Evolutionary conservation across 1,140 invertebrate genomes (phyloP).

Genomic region (Varroa destructor): DNA sequence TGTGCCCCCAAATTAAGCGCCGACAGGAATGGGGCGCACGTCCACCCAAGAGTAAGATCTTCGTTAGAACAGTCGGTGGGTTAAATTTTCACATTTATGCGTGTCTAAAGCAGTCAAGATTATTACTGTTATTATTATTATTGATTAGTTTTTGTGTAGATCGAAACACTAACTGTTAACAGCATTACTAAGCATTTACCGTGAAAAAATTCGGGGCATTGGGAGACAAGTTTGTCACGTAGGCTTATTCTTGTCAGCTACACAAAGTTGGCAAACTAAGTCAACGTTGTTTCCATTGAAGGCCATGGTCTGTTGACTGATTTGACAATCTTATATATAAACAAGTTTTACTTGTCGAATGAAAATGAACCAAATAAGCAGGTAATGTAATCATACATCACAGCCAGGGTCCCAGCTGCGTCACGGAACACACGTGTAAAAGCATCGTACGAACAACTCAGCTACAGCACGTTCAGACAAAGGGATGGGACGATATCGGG

Average conservation of each 20-base stretch:
- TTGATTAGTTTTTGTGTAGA: background rate
- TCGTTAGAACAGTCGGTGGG: constrained; percentile 1
- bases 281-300: background rate
- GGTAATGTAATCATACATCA: constrained; percentile 32
- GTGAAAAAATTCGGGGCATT: too few species aligned
- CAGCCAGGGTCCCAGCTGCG: constrained; percentile 30
- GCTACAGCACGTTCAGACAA: constrained; percentile 31
- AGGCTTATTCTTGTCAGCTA: too few species aligned
- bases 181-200: too few species aligned
- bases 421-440: constrained; percentile 12
- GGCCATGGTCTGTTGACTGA: background rate
- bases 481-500: constrained; percentile 29
- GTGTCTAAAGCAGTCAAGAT: background rate
- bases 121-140: background rate
- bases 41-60: constrained; percentile 1
- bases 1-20: background rate
- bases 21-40: constrained; percentile 8
- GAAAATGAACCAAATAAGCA: background rate
- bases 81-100: background rate
- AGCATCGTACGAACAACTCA: constrained; percentile 29
- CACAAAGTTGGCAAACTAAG: background rate
- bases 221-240: too few species aligned
- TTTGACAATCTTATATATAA: too few species aligned
- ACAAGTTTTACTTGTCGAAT: background rate
- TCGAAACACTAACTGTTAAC: background rate